Evolutionary conservation across 2,113 vertebrate species (phyloP), one percentile per base, ranked within the genome.

Genomic region (Edolisoma coerulescens): DNA sequence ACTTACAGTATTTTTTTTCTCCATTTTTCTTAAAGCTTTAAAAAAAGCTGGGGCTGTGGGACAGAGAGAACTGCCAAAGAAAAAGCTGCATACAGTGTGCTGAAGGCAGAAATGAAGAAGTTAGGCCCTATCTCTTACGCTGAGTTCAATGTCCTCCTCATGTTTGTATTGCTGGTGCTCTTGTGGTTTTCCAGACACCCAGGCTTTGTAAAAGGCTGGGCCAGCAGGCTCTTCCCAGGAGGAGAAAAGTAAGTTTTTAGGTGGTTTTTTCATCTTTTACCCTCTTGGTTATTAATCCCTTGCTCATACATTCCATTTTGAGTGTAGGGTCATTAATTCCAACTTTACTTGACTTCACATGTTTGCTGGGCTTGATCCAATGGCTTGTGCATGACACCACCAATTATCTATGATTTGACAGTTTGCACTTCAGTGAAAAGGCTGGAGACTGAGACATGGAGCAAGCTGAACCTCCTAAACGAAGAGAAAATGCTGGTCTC

Each of bases 171-270:
- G 81, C 97, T 99, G 69, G 97, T 99, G 42, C 19, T 98, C 52
- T 91, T 99, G 91, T 99, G 99, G 99, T 99, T 99, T 97, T 98
- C 98, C 56, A 98, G 99, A 60, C 98, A 99, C 74, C 99, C 99
- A 0, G 99, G 99, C 81, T 99, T 99, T 96, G 91, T 99, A 73
- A 94, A 96, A 2, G 99, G 99, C 95, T 99, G 99, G 99, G 98
- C 98, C 23, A 95, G 96, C 37, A 35, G 90, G 14, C 87, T 98
- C 77, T 99, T 99, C 96, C 98, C 99, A 90, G 97, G 93, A 67
- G 95, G 98, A 81, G 97, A 98, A 91, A 99, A 99, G 99, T 99
- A 96, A 90, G 98, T 92, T 77, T 86, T 73, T 57, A 9, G 8
- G 7, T 0, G 0, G 19, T 67, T 63, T 92, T 74, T 65, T 54